Conservation (phyloP, 2,888 invertebrate species). For the Chymomyza fuscimana region DNA sequence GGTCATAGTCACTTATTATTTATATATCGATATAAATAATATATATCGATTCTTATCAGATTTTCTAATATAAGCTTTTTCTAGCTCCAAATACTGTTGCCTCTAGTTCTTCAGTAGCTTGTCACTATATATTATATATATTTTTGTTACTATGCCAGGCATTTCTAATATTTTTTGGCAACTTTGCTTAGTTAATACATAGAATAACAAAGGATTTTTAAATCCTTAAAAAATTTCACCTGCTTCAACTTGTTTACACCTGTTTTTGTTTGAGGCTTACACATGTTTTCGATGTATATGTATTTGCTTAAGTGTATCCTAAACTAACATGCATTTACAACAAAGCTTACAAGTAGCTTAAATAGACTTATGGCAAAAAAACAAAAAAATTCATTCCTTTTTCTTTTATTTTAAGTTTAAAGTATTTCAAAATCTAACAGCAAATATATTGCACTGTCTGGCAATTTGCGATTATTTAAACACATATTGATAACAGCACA, state of each 20-base stretch:
- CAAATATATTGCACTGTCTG: constrained; percentile 7
- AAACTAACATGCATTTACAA: constrained; percentile 48
- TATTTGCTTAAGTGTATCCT: constrained; percentile 20
- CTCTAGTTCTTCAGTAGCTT: no score
- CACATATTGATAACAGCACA: constrained; percentile 31
- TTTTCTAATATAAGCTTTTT: no score
- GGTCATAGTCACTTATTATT: no score
- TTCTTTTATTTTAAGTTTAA: background rate
- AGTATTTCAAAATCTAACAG: background rate
- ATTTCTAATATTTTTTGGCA: no score
- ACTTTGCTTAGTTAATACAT: no score
- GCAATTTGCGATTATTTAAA: constrained; percentile 20
- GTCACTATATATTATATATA: no score
- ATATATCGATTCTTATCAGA: no score
- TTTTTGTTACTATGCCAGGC: no score
- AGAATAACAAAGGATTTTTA: no score
- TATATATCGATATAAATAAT: no score
- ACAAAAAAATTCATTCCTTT: constrained; percentile 17
- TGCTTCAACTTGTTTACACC: background rate
- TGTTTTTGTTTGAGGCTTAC: background rate
- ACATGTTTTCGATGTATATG: background rate
- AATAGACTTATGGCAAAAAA: constrained; percentile 38
- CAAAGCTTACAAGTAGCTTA: constrained; percentile 55
- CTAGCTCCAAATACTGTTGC: no score
- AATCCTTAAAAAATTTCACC: background rate